phyloP scores from a whole-genome alignment of 2,888 invertebrate genomes.

The Arge pagana region DNA sequence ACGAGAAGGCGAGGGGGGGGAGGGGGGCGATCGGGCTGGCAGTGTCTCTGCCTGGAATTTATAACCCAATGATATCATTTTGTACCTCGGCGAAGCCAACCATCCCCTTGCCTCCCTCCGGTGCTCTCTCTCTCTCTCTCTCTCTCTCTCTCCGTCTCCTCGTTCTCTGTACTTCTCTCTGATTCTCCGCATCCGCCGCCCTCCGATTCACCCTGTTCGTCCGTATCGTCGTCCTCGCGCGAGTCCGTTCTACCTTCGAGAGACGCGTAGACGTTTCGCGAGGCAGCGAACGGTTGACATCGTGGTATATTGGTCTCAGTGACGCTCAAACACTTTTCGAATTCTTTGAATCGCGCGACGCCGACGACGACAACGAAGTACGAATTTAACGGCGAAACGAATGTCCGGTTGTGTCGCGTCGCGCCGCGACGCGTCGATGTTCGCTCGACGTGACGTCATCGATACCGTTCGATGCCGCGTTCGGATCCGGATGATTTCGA shows the following conservation, averaged over 20 bases:
- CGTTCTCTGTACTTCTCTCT: slow-evolving; percentile 26
- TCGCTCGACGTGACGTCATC: no score
- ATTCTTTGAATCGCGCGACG: slow-evolving; percentile 24
- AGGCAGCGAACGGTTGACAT: slow-evolving; percentile 53
- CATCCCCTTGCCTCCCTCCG: slow-evolving; percentile 42
- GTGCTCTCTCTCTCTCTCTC: slow-evolving; percentile 58
- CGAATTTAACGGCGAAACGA: slow-evolving; percentile 42
- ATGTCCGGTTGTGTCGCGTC: slow-evolving; percentile 15
- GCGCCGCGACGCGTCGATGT: no score
- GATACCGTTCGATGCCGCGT: no score
- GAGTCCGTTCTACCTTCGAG: slow-evolving; percentile 56
- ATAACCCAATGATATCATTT: slow-evolving; percentile 58
- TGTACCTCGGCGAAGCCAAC: slow-evolving; percentile 53
- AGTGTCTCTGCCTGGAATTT: slow-evolving; percentile 56
- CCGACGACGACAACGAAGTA: slow-evolving; percentile 30
- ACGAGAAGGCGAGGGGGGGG: slow-evolving; percentile 34
- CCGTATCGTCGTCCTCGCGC: slow-evolving; percentile 17
- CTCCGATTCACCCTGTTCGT: slow-evolving; percentile 5
- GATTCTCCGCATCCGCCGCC: neutral
- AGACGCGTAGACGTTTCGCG: slow-evolving; percentile 65
- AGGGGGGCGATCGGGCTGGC: slow-evolving; percentile 47
- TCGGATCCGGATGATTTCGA: no score
- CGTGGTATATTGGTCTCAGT: slow-evolving; percentile 57
- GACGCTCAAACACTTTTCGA: slow-evolving; percentile 52
- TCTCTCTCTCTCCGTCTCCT: slow-evolving; percentile 49